A percentile compares a stretch with the other conserved stretches of the same genome.
These are phyloP conservation scores for Lipotes vexillifer DNA, from an alignment of 2,113 vertebrate genomes.

Conservation along the genomic window DNA sequence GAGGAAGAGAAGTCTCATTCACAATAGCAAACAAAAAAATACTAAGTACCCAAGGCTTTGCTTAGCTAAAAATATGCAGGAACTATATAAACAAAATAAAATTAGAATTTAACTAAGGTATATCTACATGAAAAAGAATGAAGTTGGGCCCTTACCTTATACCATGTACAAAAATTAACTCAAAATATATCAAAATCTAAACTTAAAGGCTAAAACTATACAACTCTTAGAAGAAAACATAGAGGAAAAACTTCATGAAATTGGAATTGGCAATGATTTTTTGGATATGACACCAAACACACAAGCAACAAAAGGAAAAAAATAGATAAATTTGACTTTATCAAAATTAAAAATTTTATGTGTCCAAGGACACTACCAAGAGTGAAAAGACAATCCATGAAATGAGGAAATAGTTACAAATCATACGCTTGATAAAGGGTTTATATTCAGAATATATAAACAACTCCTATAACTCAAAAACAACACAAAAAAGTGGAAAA, in stretches of 20 bases:
- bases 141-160: background rate
- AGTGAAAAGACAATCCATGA: background rate
- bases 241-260: background rate
- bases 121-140: background rate
- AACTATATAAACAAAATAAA: background rate
- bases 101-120: background rate
- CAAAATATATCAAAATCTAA: background rate
- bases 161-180: background rate
- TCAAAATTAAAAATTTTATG: background rate
- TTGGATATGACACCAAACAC: background rate
- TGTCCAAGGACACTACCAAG: background rate
- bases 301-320: background rate
- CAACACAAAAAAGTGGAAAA: background rate
- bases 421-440: background rate
- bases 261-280: background rate
- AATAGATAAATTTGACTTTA: background rate
- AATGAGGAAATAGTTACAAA: background rate
- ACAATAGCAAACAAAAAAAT: background rate
- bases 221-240: background rate
- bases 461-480: background rate
- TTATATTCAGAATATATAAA: background rate
- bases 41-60: background rate
- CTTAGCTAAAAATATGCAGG: background rate
- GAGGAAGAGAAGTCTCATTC: background rate
- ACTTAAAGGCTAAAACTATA: background rate